These are phyloP conservation scores for Sus cebifrons DNA, from an alignment of 2,797 vertebrate species.

Conservation along the genomic window DNA sequence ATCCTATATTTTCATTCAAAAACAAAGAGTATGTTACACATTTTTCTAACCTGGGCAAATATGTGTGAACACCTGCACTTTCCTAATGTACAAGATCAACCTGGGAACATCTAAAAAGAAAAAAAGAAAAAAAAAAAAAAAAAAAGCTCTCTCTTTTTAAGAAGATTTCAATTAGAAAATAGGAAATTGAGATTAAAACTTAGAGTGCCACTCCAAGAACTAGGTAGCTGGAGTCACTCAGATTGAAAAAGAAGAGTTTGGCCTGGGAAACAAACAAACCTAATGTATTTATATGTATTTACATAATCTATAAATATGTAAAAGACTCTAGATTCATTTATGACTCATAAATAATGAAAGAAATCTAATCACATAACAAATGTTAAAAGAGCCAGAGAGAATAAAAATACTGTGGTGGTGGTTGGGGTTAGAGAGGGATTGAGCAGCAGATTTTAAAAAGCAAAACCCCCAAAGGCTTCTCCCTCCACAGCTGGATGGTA, in stretches of 20 bases:
- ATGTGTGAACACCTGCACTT: not conserved
- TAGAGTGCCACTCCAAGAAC: not conserved
- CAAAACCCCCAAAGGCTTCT: slow-evolving; percentile 23
- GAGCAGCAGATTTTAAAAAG: slow-evolving; percentile 29
- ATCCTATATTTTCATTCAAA: slow-evolving; percentile 50
- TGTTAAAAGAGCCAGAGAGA: slow-evolving; percentile 59
- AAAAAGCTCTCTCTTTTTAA: not conserved
- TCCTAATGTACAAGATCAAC: not conserved
- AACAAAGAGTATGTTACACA: not conserved
- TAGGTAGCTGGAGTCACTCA: not conserved
- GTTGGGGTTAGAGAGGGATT: not conserved
- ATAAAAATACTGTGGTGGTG: not conserved
- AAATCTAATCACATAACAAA: slow-evolving; percentile 64
- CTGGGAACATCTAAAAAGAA: not conserved
- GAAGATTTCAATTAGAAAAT: not conserved
- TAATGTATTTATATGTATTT: not conserved
- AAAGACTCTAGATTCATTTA: slow-evolving; percentile 1
- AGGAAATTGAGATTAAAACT: not conserved
- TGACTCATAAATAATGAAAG: slow-evolving; percentile 72
- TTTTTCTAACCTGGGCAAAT: not conserved
- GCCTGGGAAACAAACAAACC: not conserved
- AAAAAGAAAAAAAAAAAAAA: too few species aligned
- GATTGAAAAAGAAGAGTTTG: slow-evolving; percentile 16
- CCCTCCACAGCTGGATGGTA: not conserved
- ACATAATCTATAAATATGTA: not conserved